Evolutionary conservation across 2,113 vertebrate genomes (phyloP), one percentile per base, ranked within the genome.

Genomic region (Tupaia chinensis): DNA sequence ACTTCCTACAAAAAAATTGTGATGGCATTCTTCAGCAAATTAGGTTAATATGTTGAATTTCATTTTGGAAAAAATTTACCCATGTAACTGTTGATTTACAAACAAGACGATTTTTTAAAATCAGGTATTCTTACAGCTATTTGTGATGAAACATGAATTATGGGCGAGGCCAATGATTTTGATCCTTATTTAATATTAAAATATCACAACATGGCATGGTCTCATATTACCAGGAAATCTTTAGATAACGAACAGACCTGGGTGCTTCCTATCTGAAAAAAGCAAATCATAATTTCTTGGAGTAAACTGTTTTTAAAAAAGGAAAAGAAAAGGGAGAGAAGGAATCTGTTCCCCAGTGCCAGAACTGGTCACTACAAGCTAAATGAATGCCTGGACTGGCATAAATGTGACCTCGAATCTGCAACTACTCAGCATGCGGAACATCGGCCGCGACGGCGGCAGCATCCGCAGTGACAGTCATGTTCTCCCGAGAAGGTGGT

Each of bases 21-120:
- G 27, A 56, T 5, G 44, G 19, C 32, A 32, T 93, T 91, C 66
- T 74, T 90, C 76, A 84, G 61, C 53, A 89, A 96, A 95, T 78
- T 65, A 93, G 85, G 44, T 1, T 68, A 90, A 76, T 29, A 11
- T 25, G 29, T 27, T 91, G 22, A 23, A 79, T 81, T 90, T 84
- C 29, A 73, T 53, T 92, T 73, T 69, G 44, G 14, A 27, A 89
- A 72, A 65, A 72, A 27, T 29, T 16, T 29, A 95, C 44, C 32
- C 25, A 73, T 2, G 2, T 68, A 91, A 53, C 61, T 74, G 56
- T 60, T 44, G 25, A 13, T 72, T 7, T 60, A 88, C n/a, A 91
- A 72, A 93, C 15, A 88, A 16, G 44, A 84, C 27, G 32, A 1
- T 58, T 93, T 93, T 69, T 72, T 4, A 63, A 92, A 95, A 70